Evolutionary conservation across 2,113 vertebrate species (phyloP), one percentile per base, ranked within the genome.

Genomic region (Reinhardtius hippoglossoides): DNA sequence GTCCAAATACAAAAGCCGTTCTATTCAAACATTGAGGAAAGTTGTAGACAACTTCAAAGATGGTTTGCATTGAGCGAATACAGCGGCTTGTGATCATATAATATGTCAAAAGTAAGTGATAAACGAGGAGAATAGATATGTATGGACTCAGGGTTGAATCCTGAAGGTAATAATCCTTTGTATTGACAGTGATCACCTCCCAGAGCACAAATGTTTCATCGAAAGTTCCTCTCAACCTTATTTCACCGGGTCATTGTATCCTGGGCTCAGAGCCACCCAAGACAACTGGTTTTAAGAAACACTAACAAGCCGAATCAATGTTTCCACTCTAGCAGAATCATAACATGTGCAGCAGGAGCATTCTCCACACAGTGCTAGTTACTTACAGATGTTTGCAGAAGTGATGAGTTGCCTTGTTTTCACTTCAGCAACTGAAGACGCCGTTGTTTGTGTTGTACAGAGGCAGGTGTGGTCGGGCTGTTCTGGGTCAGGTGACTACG

Each of bases 401-500:
- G 6, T 9, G 35, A 37, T 37, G 35, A 9, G 18, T 18, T 52
- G 48, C 6, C 1, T 18, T 52, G n/a, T 0, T 18, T 9, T n/a
- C 48, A 20, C 46, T 50, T 50, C n/a, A 52, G 13, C 20, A 20
- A 13, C 52, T 54, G n/a, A 31, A 40, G 77, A 14, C 72, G 3
- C 56, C 69, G 8, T 31, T 55, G 27, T 74, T 58, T 31, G 2
- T 26, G 9, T 54, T n/a, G 52, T 74, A 62, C 88, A 98, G 97
- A 95, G 92, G 82, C 92, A 95, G n/a, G 70, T 94, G 0, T 87
- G 87, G 88, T 84, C 84, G 1, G 94, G 95, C 66, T 99, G 97
- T 87, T 94, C 93, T 0, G 95, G 94, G 57, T 88, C 94, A 10
- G 95, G 96, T 73, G 97, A 99, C 85, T 98, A 97, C 64, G 95